These are phyloP conservation scores for Punctoribates punctum DNA, from an alignment of 2,888 invertebrate genomes.

Conservation along the genomic window DNA sequence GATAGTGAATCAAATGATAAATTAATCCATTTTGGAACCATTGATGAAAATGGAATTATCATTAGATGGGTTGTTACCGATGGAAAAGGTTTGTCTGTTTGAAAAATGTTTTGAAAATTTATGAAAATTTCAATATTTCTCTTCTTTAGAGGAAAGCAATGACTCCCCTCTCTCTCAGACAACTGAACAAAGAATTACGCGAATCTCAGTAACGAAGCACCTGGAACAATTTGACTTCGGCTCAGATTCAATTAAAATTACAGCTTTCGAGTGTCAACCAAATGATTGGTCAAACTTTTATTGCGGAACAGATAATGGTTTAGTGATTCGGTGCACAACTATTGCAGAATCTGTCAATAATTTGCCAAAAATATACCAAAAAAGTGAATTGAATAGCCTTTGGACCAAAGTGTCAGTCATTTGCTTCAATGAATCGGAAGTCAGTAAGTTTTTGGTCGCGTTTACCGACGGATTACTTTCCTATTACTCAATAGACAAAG, in stretches of 20 bases:
- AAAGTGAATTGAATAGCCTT: not conserved
- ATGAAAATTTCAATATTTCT: not conserved
- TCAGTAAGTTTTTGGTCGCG: slow-evolving; percentile 3
- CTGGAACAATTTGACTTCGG: not conserved
- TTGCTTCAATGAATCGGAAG: not conserved
- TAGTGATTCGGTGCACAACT: slow-evolving; percentile 16
- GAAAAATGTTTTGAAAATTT: not conserved
- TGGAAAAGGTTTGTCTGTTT: not conserved
- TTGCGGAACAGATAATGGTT: slow-evolving; percentile 31
- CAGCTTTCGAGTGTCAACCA: not conserved
- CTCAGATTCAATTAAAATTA: not conserved
- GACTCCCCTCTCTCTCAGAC: not conserved
- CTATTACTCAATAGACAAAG: not conserved
- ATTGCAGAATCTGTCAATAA: not conserved
- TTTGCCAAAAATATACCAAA: not conserved
- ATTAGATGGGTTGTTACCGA: slow-evolving; percentile 28
- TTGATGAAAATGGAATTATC: slow-evolving; percentile 31
- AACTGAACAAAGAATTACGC: not conserved
- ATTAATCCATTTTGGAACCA: not conserved
- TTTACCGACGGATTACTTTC: slow-evolving; percentile 15
- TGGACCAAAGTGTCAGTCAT: not conserved
- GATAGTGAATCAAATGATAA: not conserved
- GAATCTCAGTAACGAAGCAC: not conserved
- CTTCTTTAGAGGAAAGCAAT: not conserved
- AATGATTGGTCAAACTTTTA: slow-evolving; percentile 30